Evolutionary conservation across 1,140 invertebrate species (phyloP), one percentile per base, ranked within the genome.

Genomic region (Drosophila busckii): DNA sequence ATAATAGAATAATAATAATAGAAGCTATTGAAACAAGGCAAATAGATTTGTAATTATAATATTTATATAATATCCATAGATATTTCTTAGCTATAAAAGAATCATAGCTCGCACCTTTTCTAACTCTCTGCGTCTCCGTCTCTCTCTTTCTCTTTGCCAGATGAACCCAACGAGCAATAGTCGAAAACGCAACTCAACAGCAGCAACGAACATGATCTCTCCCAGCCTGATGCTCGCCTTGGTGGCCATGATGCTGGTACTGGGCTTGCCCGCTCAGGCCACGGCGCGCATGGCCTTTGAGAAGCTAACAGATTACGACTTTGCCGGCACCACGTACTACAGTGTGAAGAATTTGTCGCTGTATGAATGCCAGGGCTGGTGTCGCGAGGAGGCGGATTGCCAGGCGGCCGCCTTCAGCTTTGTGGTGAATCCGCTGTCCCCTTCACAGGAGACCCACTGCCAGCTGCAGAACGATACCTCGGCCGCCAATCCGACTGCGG

Each of bases 361-460:
- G 19, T 96, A 96, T 89, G 96, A 97, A 88, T 98, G 96, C 86
- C 95, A 97, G 87, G 95, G 95, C 19, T 97, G 95, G 95, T 98
- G 96, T 86, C 89, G 95, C 48, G 95, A 97, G 82, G 96, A 97
- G 76, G 91, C 93, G 0, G 95, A 97, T 69, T 98, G 96, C 84
- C 94, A 95, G 69, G 95, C 96, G 1, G 95, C 94, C 1, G 93
- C 94, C 5, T 98, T 97, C 86, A 96, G 94, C 88, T 97, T 97
- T 86, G 95, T 97, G 2, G 90, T 96, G 20, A 97, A 97, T 87
- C 96, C 96, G 2, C 87, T 97, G 76, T 95, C 95, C 42, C 95
- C 96, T 1, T 92, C 95, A 25, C 95, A 97, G 89, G 96, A 98
- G 86, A 98, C 96, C 2, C 89, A 96, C 32, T 98, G 96, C 85